Conservation (phyloP, 2,888 invertebrate species). For the Carpatolechia fugitivella region DNA sequence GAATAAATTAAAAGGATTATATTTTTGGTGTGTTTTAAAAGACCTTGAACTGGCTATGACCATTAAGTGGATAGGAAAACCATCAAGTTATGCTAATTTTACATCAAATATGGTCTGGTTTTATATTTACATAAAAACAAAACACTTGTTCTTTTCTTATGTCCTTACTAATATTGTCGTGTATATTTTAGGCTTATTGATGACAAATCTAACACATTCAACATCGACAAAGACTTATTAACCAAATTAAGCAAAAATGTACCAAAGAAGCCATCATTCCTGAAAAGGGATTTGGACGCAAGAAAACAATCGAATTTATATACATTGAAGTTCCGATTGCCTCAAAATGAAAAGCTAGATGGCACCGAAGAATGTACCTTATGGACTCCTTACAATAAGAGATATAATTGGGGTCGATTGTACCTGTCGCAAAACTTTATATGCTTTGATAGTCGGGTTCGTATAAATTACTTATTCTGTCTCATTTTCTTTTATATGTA, state of each 20-base stretch:
- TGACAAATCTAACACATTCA: slow-evolving; percentile 91
- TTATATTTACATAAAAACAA: not conserved
- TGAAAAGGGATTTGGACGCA: slow-evolving; percentile 97
- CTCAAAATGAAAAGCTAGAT: slow-evolving; percentile 94
- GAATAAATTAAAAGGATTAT: not conserved
- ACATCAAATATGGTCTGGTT: not conserved
- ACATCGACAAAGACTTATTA: slow-evolving; percentile 91
- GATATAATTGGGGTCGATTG: slow-evolving; percentile 91
- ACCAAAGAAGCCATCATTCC: slow-evolving; percentile 92
- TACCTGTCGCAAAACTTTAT: slow-evolving; percentile 96
- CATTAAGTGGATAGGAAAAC: not conserved
- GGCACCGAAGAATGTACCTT: slow-evolving; percentile 94
- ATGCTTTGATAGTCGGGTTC: slow-evolving; percentile 96
- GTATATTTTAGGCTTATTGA: slow-evolving; percentile 94
- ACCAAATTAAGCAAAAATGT: slow-evolving; percentile 92
- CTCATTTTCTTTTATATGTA: too few species aligned
- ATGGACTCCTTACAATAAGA: slow-evolving; percentile 97
- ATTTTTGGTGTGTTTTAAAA: not conserved
- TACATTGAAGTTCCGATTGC: slow-evolving; percentile 90
- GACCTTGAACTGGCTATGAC: not conserved
- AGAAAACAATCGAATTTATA: slow-evolving; percentile 96
- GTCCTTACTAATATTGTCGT: too few species aligned
- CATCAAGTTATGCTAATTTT: not conserved
- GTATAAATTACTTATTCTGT: slow-evolving; percentile 32
- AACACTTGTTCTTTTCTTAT: too few species aligned